A percentile compares a stretch with the other conserved stretches of the same genome.
Evolutionary conservation across 1,140 invertebrate genomes (phyloP).

Genomic region (Leguminivora glycinivorella): DNA sequence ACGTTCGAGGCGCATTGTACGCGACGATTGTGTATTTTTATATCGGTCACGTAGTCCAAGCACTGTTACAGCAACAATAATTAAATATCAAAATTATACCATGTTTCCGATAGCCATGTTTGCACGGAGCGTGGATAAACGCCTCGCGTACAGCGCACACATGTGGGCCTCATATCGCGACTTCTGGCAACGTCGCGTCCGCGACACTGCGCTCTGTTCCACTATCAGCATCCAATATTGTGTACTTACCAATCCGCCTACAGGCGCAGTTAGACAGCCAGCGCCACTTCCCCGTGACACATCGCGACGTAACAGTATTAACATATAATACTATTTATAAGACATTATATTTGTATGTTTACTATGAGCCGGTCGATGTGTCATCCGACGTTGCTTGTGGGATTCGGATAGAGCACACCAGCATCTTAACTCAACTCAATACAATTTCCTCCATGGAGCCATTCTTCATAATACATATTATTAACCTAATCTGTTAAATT

Average conservation of each 20-base stretch:
- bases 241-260: slow-evolving; percentile 57
- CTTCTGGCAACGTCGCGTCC: slow-evolving; percentile 63
- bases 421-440: background rate
- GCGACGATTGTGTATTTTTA: slow-evolving; percentile 17
- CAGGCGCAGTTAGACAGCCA: slow-evolving; percentile 42
- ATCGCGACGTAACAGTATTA: slow-evolving; percentile 68
- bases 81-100: background rate
- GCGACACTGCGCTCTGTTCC: slow-evolving; percentile 48
- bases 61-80: slow-evolving; percentile 8
- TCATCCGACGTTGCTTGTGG: slow-evolving; percentile 69
- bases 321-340: slow-evolving; percentile 72
- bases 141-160: slow-evolving; percentile 35
- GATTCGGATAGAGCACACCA: slow-evolving; percentile 54
- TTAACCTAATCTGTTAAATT: too few relatives aligned
- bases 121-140: slow-evolving; percentile 34
- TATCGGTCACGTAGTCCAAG: slow-evolving; percentile 21
- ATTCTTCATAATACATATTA: too few relatives aligned
- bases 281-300: slow-evolving; percentile 60
- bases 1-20: slow-evolving; percentile 5
- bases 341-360: slow-evolving; percentile 66
- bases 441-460: background rate
- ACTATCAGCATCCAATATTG: slow-evolving; percentile 43
- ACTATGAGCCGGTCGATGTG: slow-evolving; percentile 71
- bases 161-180: slow-evolving; percentile 46
- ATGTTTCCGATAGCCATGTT: slow-evolving; percentile 21